Evolutionary conservation across 2,797 vertebrate genomes (phyloP).

Genomic region (Spinus olivaceus): DNA sequence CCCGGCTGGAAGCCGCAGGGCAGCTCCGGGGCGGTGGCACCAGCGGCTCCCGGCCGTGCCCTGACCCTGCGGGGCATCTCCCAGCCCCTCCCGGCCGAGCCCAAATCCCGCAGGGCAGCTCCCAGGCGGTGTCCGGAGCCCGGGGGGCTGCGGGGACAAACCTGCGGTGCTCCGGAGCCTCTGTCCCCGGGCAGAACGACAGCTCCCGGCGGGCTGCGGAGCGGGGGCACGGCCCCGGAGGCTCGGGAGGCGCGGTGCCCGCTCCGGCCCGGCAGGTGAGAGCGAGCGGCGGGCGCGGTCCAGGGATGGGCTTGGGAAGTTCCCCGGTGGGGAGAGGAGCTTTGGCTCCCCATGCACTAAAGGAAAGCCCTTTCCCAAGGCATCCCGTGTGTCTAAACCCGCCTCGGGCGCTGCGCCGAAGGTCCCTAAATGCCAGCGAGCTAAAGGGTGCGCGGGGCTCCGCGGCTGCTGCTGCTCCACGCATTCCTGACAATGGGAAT

Average conservation of each 20-base stretch:
- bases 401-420: not conserved
- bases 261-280: not conserved
- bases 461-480: not conserved
- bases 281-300: not conserved
- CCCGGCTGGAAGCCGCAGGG: fast-evolving
- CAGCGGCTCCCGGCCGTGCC: not conserved
- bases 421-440: not conserved
- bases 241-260: too few species aligned
- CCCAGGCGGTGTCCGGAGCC: fast-evolving
- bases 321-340: not conserved
- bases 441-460: not conserved
- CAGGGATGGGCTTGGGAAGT: not conserved
- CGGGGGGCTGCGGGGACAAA: not conserved
- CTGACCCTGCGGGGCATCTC: fast-evolving
- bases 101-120: too few species aligned
- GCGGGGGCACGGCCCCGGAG: fast-evolving
- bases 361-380: not conserved
- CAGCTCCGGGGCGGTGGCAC: fast-evolving
- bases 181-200: not conserved
- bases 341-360: fast-evolving
- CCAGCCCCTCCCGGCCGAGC: too few species aligned
- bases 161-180: fast-evolving
- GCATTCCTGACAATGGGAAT: not conserved
- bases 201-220: not conserved
- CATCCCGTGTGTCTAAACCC: not conserved